Percentiles rank a stretch among this genome's conserved stretches.
Evolutionary conservation across 2,888 invertebrate species (phyloP).

Genomic region (Lasiommata megera): DNA sequence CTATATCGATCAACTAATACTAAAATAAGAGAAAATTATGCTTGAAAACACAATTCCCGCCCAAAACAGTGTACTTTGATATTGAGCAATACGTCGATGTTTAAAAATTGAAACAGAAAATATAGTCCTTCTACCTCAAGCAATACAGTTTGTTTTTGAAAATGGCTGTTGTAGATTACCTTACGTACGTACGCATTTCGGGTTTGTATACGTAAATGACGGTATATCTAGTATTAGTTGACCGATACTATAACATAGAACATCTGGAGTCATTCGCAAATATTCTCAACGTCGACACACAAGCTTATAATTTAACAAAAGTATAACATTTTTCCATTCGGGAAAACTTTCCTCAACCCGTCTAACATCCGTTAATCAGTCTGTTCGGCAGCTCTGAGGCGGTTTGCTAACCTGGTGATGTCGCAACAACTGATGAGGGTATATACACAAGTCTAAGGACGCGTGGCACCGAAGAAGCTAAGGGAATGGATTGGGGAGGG

Average conservation of each 20-base stretch:
- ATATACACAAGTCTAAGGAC: not conserved
- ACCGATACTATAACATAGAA: not conserved
- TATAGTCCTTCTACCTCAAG: too few relatives aligned
- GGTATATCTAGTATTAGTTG: too few relatives aligned
- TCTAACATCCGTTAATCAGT: conserved; percentile 1
- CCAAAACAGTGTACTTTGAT: too few relatives aligned
- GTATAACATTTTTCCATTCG: not conserved
- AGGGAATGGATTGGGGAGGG: not conserved
- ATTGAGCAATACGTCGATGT: too few relatives aligned
- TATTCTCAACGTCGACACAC: not conserved
- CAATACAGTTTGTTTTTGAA: too few relatives aligned
- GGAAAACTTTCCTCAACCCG: not conserved
- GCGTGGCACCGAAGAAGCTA: not conserved
- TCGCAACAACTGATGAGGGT: not conserved
- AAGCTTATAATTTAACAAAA: not conserved
- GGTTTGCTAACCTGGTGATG: not conserved
- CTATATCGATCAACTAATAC: too few relatives aligned
- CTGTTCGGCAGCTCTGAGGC: not conserved
- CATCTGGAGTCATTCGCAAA: not conserved
- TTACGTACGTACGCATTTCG: too few relatives aligned
- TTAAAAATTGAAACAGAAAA: too few relatives aligned
- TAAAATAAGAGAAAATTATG: too few relatives aligned
- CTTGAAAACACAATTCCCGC: too few relatives aligned
- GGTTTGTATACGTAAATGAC: too few relatives aligned
- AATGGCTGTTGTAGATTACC: too few relatives aligned